A percentile compares a stretch with the other conserved stretches of the same genome.
Evolutionary conservation across 2,797 vertebrate genomes (phyloP).

Genomic region (Siniperca scherzeri): DNA sequence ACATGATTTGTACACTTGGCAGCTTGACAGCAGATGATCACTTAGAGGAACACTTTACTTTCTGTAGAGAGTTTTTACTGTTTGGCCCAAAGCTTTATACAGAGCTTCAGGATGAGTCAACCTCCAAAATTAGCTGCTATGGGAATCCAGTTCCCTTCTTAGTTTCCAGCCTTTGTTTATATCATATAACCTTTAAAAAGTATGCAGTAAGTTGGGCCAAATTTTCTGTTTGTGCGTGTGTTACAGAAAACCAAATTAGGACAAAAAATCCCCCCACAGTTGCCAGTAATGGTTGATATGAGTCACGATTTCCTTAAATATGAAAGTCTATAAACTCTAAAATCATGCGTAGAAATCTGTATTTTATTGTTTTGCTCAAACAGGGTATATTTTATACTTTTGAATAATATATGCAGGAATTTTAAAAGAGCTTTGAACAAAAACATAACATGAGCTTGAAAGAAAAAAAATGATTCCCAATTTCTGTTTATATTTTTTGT

Average conservation of each 20-base stretch:
- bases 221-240: not conserved
- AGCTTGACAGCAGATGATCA: constrained; percentile 28
- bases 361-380: not conserved
- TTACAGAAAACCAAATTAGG: not conserved
- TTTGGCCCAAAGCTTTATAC: constrained; percentile 44
- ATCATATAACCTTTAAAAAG: constrained; percentile 27
- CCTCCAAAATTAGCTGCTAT: constrained; percentile 48
- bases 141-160: constrained; percentile 23
- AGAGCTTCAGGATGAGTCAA: constrained; percentile 38
- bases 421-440: not conserved
- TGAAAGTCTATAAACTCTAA: not conserved
- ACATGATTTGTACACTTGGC: constrained; percentile 50
- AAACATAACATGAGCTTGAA: not conserved
- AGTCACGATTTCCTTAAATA: not conserved
- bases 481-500: constrained; percentile 14
- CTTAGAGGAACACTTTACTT: constrained; percentile 35
- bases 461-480: not conserved
- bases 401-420: not conserved
- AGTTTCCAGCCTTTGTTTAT: constrained; percentile 33
- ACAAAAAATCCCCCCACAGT: not conserved
- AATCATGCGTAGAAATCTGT: not conserved
- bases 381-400: not conserved
- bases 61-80: constrained; percentile 26
- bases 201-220: not conserved
- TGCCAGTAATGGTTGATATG: not conserved